Conservation (phyloP, 1,140 invertebrate genomes). For the Lucilia cuprina region DNA sequence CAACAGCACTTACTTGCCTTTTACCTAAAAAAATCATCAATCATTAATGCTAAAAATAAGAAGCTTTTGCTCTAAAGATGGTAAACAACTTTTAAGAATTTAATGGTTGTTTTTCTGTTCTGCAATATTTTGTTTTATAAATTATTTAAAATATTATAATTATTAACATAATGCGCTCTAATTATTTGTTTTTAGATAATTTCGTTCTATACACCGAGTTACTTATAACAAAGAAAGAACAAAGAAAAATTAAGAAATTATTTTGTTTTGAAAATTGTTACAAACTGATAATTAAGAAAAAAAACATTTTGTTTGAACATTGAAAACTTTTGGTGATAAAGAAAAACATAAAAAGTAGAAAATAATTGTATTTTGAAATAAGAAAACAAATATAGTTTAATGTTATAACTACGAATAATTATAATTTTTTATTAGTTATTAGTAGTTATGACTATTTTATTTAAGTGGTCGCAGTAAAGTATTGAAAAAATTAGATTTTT, state of each 20-base stretch:
- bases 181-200: not conserved
- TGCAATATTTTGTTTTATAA: not conserved
- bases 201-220: not conserved
- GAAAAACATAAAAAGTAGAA: not conserved
- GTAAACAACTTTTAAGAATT: not conserved
- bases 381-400: not conserved
- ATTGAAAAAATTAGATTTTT: too few relatives aligned
- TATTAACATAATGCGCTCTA: not conserved
- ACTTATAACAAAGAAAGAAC: not conserved
- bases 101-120: not conserved
- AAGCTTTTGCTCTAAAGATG: not conserved
- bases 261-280: not conserved
- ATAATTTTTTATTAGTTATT: too few relatives aligned
- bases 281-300: not conserved
- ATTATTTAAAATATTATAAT: not conserved
- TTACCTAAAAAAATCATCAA: constrained; percentile 17
- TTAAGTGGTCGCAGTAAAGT: too few relatives aligned
- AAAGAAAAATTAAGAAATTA: not conserved
- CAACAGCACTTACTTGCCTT: constrained; percentile 30
- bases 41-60: not conserved
- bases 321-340: not conserved
- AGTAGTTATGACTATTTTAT: too few relatives aligned
- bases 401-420: too few relatives aligned
- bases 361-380: not conserved
- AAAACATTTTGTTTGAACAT: not conserved